Conservation (phyloP, 1,140 invertebrate species). For the Gryllus bimaculatus region DNA sequence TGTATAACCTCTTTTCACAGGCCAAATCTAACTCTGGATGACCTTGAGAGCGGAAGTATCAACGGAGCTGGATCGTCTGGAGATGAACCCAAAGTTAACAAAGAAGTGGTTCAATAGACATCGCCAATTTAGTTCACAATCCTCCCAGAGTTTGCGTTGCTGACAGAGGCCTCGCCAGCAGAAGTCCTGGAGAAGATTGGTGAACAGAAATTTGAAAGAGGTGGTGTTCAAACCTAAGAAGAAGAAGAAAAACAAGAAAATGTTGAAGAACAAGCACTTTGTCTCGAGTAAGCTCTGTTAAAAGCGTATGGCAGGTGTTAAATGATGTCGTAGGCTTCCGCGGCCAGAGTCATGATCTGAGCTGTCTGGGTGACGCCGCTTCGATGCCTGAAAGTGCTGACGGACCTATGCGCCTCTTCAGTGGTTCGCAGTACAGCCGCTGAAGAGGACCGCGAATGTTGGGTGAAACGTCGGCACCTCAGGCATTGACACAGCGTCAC, state of each 20-base stretch:
- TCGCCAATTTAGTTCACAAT: neutral
- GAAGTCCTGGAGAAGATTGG: slow-evolving; percentile 37
- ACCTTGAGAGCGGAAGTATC: neutral
- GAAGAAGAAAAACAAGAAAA: slow-evolving; percentile 28
- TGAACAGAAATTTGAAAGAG: slow-evolving; percentile 45
- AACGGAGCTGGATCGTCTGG: neutral
- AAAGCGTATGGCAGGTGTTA: no score
- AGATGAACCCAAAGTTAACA: slow-evolving; percentile 14
- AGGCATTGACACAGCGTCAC: no score
- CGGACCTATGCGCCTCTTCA: no score
- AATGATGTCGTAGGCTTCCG: no score
- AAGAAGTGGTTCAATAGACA: slow-evolving; percentile 24
- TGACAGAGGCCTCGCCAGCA: slow-evolving; percentile 16
- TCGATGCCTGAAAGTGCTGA: no score
- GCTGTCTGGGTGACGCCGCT: no score
- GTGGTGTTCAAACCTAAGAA: slow-evolving; percentile 40
- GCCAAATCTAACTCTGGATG: slow-evolving; percentile 6
- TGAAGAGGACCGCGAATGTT: no score
- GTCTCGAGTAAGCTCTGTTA: neutral
- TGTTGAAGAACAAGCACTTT: slow-evolving; percentile 31
- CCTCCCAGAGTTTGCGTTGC: slow-evolving; percentile 7
- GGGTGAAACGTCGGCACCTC: no score
- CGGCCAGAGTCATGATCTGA: no score
- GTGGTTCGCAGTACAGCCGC: no score
- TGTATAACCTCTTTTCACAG: neutral